Conservation (phyloP, 2,797 vertebrate species). For the Halcyon chelicuti region DNA sequence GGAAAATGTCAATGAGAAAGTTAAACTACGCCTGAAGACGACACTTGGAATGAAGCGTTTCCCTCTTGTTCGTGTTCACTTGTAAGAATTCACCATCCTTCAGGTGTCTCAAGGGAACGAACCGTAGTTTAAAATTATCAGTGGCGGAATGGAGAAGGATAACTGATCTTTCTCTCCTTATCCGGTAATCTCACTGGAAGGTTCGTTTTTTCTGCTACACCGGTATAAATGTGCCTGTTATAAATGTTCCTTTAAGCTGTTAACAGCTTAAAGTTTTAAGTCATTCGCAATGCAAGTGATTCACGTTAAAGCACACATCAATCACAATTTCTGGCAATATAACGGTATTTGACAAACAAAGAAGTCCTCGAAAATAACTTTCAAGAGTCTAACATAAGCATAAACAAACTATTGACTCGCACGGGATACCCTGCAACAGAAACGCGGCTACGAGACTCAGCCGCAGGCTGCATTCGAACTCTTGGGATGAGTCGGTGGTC, state of each 20-base stretch:
- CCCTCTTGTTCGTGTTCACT: neutral
- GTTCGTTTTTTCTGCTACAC: neutral
- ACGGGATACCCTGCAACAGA: neutral
- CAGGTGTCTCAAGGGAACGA: neutral
- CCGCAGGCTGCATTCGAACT: neutral
- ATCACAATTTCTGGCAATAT: neutral
- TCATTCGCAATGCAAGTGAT: neutral
- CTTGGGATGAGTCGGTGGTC: rapidly evolving
- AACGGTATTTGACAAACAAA: neutral
- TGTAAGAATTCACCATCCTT: neutral
- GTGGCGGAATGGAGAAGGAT: neutral
- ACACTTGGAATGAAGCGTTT: neutral
- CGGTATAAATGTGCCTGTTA: neutral
- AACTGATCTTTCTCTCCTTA: neutral
- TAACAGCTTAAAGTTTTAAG: neutral
- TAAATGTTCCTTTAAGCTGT: neutral
- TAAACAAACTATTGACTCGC: neutral
- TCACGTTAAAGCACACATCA: rapidly evolving
- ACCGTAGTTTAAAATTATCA: neutral
- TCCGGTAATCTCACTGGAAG: neutral
- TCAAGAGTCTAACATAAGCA: neutral
- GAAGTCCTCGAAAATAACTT: neutral
- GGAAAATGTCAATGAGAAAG: neutral
- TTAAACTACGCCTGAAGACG: neutral
- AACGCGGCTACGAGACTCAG: neutral